These are phyloP conservation scores for Cyclopterus lumpus DNA, from an alignment of 2,797 vertebrate genomes.

Conservation along the genomic window DNA sequence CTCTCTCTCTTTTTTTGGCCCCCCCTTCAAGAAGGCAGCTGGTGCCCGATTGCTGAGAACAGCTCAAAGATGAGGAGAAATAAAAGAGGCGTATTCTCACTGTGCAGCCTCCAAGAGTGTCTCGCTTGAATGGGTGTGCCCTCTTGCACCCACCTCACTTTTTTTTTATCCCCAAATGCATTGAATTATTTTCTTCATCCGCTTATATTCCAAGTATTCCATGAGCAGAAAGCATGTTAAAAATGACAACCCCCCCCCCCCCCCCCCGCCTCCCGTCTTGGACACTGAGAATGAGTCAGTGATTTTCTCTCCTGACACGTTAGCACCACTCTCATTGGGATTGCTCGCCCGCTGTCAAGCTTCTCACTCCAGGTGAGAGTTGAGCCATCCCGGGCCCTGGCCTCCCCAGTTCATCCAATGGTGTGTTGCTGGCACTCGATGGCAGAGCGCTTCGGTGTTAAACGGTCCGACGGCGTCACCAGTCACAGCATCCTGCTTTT, in stretches of 20 bases:
- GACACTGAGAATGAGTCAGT: constrained; percentile 40
- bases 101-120: constrained; percentile 31
- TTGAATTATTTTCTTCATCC: constrained; percentile 7
- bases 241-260: too few species aligned
- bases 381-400: constrained; percentile 45
- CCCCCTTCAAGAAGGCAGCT: constrained; percentile 60
- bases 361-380: constrained; percentile 65
- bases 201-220: constrained; percentile 7
- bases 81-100: constrained; percentile 51
- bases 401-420: constrained; percentile 44
- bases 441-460: constrained; percentile 54
- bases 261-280: neutral
- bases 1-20: constrained; percentile 41
- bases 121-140: constrained; percentile 42
- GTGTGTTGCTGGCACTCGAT: constrained; percentile 56
- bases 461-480: constrained; percentile 55
- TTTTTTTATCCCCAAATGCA: constrained; percentile 17
- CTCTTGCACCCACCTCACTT: constrained; percentile 14
- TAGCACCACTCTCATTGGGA: constrained; percentile 37
- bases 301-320: constrained; percentile 40
- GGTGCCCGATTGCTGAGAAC: constrained; percentile 53
- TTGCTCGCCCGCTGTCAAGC: constrained; percentile 55
- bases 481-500: constrained; percentile 43
- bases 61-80: constrained; percentile 46
- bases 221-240: constrained; percentile 7